These are phyloP conservation scores for Bombus affinis DNA, from an alignment of 1,140 invertebrate genomes.

Conservation along the genomic window DNA sequence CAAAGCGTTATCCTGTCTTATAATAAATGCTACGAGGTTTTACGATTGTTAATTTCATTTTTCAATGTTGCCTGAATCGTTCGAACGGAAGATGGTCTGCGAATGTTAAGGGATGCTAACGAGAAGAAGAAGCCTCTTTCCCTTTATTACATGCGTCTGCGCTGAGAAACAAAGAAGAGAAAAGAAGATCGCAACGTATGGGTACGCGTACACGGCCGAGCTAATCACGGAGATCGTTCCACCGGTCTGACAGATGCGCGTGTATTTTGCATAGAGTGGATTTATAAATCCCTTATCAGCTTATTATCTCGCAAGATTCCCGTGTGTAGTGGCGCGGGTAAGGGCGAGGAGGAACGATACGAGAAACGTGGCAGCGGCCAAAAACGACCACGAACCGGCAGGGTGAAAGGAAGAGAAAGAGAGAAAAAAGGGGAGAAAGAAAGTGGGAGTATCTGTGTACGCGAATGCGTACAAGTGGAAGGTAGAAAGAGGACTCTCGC, in stretches of 20 bases:
- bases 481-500: slow-evolving; percentile 22
- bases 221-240: slow-evolving; percentile 47
- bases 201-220: slow-evolving; percentile 15
- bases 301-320: slow-evolving; percentile 58
- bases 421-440: background rate
- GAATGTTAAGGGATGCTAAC: background rate
- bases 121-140: background rate
- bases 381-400: slow-evolving; percentile 45
- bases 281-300: slow-evolving; percentile 52
- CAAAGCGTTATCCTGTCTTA: no score
- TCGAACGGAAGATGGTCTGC: background rate
- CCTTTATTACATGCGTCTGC: background rate
- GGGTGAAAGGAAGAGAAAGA: background rate
- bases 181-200: slow-evolving; percentile 11
- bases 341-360: slow-evolving; percentile 43
- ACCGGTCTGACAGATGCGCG: slow-evolving; percentile 28
- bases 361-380: slow-evolving; percentile 52
- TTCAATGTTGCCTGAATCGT: background rate
- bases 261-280: slow-evolving; percentile 44
- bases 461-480: slow-evolving; percentile 37
- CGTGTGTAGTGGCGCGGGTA: background rate
- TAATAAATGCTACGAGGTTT: background rate
- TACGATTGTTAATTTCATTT: background rate
- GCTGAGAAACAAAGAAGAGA: no score
- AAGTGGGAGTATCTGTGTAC: slow-evolving; percentile 37